A percentile compares a stretch with the other conserved stretches of the same genome.
Evolutionary conservation across 2,888 invertebrate genomes (phyloP).

Genomic region (Brenthis hecate): DNA sequence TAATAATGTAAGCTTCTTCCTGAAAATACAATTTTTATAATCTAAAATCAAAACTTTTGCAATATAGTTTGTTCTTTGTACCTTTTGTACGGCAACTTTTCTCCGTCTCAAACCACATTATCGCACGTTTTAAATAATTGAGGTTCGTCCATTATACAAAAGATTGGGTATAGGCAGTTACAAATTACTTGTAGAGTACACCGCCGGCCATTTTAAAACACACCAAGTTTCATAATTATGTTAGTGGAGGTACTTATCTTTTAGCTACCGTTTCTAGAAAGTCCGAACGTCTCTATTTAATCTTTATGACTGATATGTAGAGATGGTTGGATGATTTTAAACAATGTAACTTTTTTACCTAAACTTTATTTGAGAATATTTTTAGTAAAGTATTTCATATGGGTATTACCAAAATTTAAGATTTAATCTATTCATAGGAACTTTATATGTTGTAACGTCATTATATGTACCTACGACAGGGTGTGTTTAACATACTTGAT

Average conservation of each 20-base stretch:
- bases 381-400: conserved; percentile 9
- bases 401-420: not conserved
- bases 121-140: conserved; percentile 44
- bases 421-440: not conserved
- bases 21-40: not conserved
- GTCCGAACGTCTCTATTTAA: conserved; percentile 11
- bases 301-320: conserved; percentile 20
- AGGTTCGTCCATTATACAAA: conserved; percentile 41
- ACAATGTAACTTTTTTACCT: conserved; percentile 14
- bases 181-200: conserved; percentile 39
- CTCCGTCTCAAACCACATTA: conserved; percentile 37
- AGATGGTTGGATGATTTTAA: conserved; percentile 21
- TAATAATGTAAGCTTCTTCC: too few relatives aligned
- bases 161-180: conserved; percentile 40
- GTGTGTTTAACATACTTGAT: too few relatives aligned
- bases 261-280: conserved; percentile 30
- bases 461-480: too few relatives aligned
- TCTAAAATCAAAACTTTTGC: not conserved
- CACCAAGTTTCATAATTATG: conserved; percentile 32
- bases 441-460: too few relatives aligned
- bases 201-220: conserved; percentile 33
- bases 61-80: conserved; percentile 1
- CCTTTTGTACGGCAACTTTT: conserved; percentile 27
- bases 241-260: conserved; percentile 26
- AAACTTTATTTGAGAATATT: conserved; percentile 7